Evolutionary conservation across 2,888 invertebrate genomes (phyloP).

Genomic region (Plebejus argus): DNA sequence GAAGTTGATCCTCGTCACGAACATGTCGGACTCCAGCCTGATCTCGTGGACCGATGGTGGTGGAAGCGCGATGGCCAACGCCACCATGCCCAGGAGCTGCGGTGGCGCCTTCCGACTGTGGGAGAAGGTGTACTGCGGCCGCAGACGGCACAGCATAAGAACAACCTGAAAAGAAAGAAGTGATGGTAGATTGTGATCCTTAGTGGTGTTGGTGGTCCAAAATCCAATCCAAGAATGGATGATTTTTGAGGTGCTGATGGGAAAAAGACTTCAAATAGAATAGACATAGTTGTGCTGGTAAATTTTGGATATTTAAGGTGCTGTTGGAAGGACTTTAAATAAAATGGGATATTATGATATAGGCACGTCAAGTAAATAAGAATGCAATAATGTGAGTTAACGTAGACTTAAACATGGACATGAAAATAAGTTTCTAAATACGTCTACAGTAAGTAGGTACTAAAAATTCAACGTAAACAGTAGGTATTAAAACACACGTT

Average conservation of each 20-base stretch:
- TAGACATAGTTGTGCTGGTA: not conserved
- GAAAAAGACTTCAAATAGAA: too few species aligned
- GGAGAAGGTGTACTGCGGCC: conserved; percentile 96
- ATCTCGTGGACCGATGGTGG: conserved; percentile 99
- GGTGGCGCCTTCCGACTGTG: conserved; percentile 94
- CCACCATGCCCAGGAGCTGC: conserved; percentile 95
- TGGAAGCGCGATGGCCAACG: conserved; percentile 96
- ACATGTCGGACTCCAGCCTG: conserved; percentile 96
- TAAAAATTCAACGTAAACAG: too few species aligned
- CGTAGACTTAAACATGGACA: too few species aligned
- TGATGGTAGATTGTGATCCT: not conserved
- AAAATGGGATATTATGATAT: too few species aligned
- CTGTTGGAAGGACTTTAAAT: not conserved
- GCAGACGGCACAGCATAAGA: conserved; percentile 92
- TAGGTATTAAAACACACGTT: too few species aligned
- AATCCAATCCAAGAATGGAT: too few species aligned
- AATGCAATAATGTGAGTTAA: not conserved
- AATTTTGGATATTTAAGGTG: not conserved
- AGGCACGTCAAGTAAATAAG: not conserved
- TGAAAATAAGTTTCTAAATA: too few species aligned
- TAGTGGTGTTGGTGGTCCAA: not conserved
- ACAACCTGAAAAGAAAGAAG: conserved; percentile 87
- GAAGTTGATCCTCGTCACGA: conserved; percentile 97
- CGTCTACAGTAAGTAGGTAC: too few species aligned
- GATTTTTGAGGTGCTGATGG: too few species aligned